phyloP scores from a whole-genome alignment of 2,797 vertebrate species.

The Tinamus major region DNA sequence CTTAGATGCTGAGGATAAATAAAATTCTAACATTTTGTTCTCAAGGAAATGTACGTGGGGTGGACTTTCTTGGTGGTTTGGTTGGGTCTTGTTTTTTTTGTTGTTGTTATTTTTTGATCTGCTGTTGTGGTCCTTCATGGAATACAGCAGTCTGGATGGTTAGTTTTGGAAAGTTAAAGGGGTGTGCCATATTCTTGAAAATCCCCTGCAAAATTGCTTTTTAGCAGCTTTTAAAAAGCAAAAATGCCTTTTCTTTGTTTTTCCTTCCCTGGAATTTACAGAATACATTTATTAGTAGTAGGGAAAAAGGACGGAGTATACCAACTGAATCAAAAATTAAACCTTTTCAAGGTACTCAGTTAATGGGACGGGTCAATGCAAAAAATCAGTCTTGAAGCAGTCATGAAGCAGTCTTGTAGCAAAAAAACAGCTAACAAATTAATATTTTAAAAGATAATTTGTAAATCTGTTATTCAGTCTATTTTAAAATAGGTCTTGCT shows the following conservation, averaged over 20 bases:
- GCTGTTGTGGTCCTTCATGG: neutral
- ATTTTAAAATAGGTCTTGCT: neutral
- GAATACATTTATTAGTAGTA: neutral
- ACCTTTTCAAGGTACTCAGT: neutral
- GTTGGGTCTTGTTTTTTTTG: too few species aligned
- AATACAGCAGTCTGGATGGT: neutral
- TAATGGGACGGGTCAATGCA: neutral
- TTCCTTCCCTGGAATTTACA: too few species aligned
- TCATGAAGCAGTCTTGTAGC: too few species aligned
- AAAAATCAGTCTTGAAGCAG: neutral
- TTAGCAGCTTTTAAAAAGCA: neutral
- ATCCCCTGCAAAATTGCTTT: neutral
- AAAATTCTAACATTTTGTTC: neutral
- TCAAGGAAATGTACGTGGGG: neutral
- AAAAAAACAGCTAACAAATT: neutral
- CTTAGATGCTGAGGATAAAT: neutral
- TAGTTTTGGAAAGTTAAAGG: neutral
- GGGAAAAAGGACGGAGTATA: neutral
- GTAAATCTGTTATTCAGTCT: neutral
- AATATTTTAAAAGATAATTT: neutral
- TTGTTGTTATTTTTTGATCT: neutral
- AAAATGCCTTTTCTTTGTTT: too few species aligned
- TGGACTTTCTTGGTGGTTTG: neutral
- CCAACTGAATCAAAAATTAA: neutral
- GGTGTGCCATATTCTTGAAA: neutral